A percentile compares a stretch with the other conserved stretches of the same genome.
These are phyloP conservation scores for Uloborus diversus DNA, from an alignment of 1,140 invertebrate genomes.

Conservation along the genomic window DNA sequence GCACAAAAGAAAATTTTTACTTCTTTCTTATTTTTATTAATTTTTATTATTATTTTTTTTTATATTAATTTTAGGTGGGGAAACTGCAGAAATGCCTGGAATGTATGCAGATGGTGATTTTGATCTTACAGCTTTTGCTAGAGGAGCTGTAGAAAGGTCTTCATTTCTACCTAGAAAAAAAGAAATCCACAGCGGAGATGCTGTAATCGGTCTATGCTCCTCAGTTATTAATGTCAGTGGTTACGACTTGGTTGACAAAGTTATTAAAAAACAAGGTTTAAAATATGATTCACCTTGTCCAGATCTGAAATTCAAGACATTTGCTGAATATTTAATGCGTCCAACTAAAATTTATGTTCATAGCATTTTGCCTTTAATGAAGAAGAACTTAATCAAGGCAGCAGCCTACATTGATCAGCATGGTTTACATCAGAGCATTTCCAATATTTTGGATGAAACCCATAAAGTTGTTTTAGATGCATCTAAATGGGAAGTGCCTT, in stretches of 20 bases:
- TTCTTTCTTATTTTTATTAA: background rate
- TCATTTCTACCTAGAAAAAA: slow-evolving; percentile 77
- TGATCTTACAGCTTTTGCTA: slow-evolving; percentile 94
- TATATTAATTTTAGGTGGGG: slow-evolving; percentile 75
- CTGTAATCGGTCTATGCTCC: slow-evolving; percentile 87
- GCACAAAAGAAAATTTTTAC: no score
- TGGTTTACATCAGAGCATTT: slow-evolving; percentile 91
- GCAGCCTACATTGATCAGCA: slow-evolving; percentile 96
- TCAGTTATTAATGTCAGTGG: slow-evolving; percentile 94
- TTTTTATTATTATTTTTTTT: background rate
- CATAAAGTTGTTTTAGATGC: slow-evolving; percentile 78
- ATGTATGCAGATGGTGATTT: slow-evolving; percentile 89
- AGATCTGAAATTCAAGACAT: slow-evolving; percentile 73
- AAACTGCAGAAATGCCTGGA: slow-evolving; percentile 97
- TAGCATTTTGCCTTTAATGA: slow-evolving; percentile 77
- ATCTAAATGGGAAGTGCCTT: slow-evolving; percentile 76
- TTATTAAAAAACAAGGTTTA: slow-evolving; percentile 77
- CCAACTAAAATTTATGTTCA: slow-evolving; percentile 93
- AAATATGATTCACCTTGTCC: slow-evolving; percentile 77
- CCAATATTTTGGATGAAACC: slow-evolving; percentile 75
- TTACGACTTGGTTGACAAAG: slow-evolving; percentile 89
- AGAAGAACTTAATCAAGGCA: slow-evolving; percentile 80
- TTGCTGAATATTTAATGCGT: slow-evolving; percentile 73
- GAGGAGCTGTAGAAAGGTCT: slow-evolving; percentile 86
- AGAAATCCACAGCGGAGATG: slow-evolving; percentile 79